Percentiles rank a stretch among this genome's conserved stretches.
phyloP scores from a whole-genome alignment of 1,140 invertebrate species.

The Polyergus mexicanus region DNA sequence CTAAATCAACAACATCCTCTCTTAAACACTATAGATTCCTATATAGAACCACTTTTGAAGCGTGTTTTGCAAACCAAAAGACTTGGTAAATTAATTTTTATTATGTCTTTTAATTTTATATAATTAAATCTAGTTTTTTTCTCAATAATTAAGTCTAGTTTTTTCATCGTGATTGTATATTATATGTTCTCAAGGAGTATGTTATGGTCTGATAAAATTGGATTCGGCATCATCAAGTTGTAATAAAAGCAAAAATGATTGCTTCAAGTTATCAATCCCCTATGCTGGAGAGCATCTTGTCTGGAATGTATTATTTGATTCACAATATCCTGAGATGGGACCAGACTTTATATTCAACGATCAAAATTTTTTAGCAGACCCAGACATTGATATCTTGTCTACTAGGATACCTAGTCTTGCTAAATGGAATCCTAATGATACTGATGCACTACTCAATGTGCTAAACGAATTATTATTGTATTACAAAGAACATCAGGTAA shows the following conservation, averaged over 20 bases:
- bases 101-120: background rate
- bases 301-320: conserved; percentile 83
- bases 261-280: conserved; percentile 82
- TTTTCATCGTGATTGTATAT: background rate
- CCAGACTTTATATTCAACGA: conserved; percentile 87
- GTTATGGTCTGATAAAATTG: conserved; percentile 47
- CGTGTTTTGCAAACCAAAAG: conserved; percentile 49
- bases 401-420: conserved; percentile 87
- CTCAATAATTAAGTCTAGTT: background rate
- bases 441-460: conserved; percentile 86
- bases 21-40: conserved; percentile 48
- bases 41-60: conserved; percentile 68
- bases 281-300: conserved; percentile 80
- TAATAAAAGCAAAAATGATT: conserved; percentile 72
- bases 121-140: background rate
- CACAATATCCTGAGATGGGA: conserved; percentile 78
- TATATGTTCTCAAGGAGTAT: conserved; percentile 65
- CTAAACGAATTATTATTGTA: conserved; percentile 86
- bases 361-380: conserved; percentile 87
- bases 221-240: conserved; percentile 65
- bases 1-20: conserved; percentile 63
- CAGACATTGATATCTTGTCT: conserved; percentile 85
- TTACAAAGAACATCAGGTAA: conserved; percentile 88
- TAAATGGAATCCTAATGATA: conserved; percentile 87
- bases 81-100: conserved; percentile 62